Percentiles rank a stretch among this genome's conserved stretches.
These are phyloP conservation scores for Anguilla marmorata DNA, from an alignment of 2,797 vertebrate genomes.

Conservation along the genomic window DNA sequence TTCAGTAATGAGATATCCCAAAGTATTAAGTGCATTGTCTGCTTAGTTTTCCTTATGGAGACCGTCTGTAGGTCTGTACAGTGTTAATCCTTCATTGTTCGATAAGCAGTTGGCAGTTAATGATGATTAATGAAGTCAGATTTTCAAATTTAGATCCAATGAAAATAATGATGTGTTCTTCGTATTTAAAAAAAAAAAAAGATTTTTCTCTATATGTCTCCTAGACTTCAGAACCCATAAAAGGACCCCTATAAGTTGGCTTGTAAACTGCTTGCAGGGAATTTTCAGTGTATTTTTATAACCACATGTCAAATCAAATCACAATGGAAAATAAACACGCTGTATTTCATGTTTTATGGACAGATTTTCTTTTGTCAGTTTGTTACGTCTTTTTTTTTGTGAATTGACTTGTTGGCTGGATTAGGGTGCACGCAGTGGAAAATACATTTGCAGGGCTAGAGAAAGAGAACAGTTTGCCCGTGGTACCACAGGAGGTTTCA, in stretches of 20 bases:
- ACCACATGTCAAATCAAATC: constrained; percentile 3
- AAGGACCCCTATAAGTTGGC: background rate
- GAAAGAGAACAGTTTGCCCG: background rate
- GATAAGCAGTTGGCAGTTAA: background rate
- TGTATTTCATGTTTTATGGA: background rate
- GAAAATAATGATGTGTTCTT: background rate
- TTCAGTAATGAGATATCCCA: background rate
- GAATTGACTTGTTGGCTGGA: constrained; percentile 7
- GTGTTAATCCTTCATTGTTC: background rate
- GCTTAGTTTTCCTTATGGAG: background rate
- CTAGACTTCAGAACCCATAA: background rate
- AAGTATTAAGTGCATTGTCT: background rate
- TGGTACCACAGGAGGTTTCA: background rate
- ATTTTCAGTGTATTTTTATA: background rate
- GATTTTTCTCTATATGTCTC: background rate
- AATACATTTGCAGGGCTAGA: background rate
- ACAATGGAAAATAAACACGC: background rate
- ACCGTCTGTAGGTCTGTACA: background rate
- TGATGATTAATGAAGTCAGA: background rate
- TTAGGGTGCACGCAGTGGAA: background rate
- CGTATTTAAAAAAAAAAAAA: background rate
- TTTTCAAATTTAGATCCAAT: too few relatives aligned
- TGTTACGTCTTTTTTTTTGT: background rate
- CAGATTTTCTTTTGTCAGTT: background rate
- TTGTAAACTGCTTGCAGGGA: background rate